Base-by-base conservation (phyloP, 2,888 invertebrate species). In the Noctuana brunneofusca region DNA sequence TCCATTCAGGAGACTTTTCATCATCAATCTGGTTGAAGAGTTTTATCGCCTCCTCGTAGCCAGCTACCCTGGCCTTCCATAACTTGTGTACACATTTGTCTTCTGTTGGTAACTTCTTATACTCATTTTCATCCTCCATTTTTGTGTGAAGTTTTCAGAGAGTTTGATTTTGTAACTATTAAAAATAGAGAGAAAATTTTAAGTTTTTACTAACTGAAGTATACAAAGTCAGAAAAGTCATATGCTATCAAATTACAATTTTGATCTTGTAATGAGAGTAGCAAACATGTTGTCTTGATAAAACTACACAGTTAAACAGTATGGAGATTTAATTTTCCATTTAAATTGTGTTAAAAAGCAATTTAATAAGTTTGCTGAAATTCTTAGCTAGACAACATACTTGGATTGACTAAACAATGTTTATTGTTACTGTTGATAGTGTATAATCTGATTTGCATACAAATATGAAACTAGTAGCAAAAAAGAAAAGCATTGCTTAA, bases 21-120 rank as follows among this genome's bases (percentile, higher is more conserved):
- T 98, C 97, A 76, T 96, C 96, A 71, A 97, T 95, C 78, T 95
- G 95, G 68, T 95, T 94, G 84, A 99, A 98, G 14, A 96, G 91
- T 82, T 97, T 98, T 6, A 96, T 94, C 0, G 97, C 96, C 83
- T 98, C 98, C 84, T 98, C 98, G 75, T 98, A 99, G 0, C 98
- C 99, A 69, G 96, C 95, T 1, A 98, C 93, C 69, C 99, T 93
- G 3, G 98, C 99, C 86, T 98, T 98, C 99, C 99, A 99, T 62
- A 96, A 89, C 92, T 98, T 99, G 85, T 99, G 98, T 14, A 96
- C 94, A 83, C 97, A 97, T 81, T 97, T 94, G 64, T 99, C 98
- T 70, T 99, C 98, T 50, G 97, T 92, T 0, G 97, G 95, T 67
- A 97, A 87, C 87, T 97, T 97, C 73, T 96, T 95, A 80, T 95